Conservation (phyloP, 2,888 invertebrate genomes). For the Lepidocyrtinus sp. region DNA sequence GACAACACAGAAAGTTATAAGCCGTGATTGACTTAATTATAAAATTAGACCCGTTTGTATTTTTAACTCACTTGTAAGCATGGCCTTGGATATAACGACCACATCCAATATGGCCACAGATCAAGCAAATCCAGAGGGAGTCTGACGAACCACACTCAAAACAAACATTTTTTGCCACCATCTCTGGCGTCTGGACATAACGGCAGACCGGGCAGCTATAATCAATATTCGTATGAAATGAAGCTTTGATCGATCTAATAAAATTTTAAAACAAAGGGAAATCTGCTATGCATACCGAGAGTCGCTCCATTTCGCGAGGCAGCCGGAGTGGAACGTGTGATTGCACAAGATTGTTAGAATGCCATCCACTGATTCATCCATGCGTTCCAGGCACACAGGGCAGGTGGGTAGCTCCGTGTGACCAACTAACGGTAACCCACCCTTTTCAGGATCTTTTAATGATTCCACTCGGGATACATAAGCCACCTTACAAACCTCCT, state of each 20-base stretch:
- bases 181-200: constrained; percentile 87
- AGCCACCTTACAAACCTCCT: constrained; percentile 91
- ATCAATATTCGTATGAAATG: constrained; percentile 1
- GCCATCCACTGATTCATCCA: constrained; percentile 99
- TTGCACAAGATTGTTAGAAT: constrained; percentile 98
- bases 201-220: constrained; percentile 96
- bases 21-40: not conserved
- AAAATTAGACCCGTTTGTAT: not conserved
- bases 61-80: constrained; percentile 80
- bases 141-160: constrained; percentile 81
- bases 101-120: constrained; percentile 99
- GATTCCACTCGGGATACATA: constrained; percentile 96
- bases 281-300: constrained; percentile 79
- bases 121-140: constrained; percentile 97
- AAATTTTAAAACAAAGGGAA: not conserved
- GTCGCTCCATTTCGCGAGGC: constrained; percentile 96
- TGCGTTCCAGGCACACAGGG: constrained; percentile 95
- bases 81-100: constrained; percentile 93
- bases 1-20: constrained; percentile 44
- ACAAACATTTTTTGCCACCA: constrained; percentile 81
- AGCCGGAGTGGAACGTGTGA: constrained; percentile 97
- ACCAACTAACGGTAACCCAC: constrained; percentile 74
- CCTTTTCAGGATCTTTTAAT: constrained; percentile 80
- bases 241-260: too few species aligned
- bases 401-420: constrained; percentile 98